Evolutionary conservation across 2,888 invertebrate species (phyloP), one percentile per base, ranked within the genome.

Genomic region (Acleris emargana): DNA sequence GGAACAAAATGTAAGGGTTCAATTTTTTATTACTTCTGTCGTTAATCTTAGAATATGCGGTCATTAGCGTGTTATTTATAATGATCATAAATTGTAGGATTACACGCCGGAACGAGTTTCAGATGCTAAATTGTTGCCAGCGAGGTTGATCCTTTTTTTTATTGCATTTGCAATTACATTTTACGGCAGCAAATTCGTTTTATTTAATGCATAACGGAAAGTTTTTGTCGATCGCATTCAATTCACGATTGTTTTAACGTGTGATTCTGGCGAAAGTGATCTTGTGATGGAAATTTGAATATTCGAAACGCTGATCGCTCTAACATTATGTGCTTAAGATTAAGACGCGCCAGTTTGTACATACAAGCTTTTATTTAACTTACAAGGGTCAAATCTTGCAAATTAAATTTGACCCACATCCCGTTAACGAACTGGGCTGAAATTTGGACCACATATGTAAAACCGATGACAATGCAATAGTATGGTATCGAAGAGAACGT

Each of bases 1-100:
- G 53, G 78, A 78, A 54, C 68, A 72, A 64, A 76, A 77, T 76
- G 86, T 83, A 74, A 87, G 84, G 13, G n/a, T 28, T n/a, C 43
- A 18, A 43, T 50, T 64, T 38, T 18, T 47, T 64, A 54, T 32
- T 54, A 28, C n/a, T 13, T 7, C 2, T 28, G 38, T 43, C 25
- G 20, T 57, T 43, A n/a, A 50, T 47, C 42, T 53, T 58, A 20
- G 42, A 20, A 22, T 5, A 38, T 32, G 47, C 32, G 54, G 52
- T 43, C 45, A 57, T 17, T 42, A 38, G 20, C 20, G 13, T 6
- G 47, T 62, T 51, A 49, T 42, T 59, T 61, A 53, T 53, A 49
- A 54, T 22, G 32, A 45, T 47, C 49, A 61, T 55, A 55, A 54
- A 62, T 55, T 22, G 20, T 17, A 47, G 22, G 54, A 49, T 55